Evolutionary conservation across 2,888 invertebrate species (phyloP).

Genomic region (Notodonta dromedarius): DNA sequence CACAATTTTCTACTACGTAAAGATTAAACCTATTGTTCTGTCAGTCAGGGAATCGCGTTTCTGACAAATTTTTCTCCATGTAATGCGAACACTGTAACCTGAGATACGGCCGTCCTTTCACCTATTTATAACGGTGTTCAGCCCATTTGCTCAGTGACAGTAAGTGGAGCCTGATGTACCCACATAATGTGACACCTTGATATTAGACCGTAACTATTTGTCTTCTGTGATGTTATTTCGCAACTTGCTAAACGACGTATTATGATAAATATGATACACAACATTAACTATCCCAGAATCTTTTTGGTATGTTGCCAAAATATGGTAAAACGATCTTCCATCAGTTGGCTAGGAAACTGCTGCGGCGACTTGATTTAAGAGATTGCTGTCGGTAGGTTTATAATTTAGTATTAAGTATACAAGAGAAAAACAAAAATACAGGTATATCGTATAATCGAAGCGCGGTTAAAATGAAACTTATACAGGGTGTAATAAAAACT

Average conservation of each 20-base stretch:
- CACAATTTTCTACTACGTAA: slow-evolving; percentile 62
- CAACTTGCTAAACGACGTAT: slow-evolving; percentile 24
- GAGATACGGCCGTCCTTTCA: slow-evolving; percentile 60
- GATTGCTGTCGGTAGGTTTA: not conserved
- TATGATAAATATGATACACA: slow-evolving; percentile 32
- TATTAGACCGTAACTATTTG: slow-evolving; percentile 34
- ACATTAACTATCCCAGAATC: slow-evolving; percentile 20
- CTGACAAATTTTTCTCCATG: slow-evolving; percentile 68
- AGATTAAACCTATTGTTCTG: slow-evolving; percentile 78
- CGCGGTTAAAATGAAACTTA: no score
- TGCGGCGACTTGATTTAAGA: not conserved
- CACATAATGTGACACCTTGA: slow-evolving; percentile 41
- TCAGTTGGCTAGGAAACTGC: not conserved
- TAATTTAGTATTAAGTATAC: no score
- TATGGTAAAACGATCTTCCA: slow-evolving; percentile 12
- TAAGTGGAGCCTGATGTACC: slow-evolving; percentile 62
- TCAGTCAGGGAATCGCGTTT: slow-evolving; percentile 74
- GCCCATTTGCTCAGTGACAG: slow-evolving; percentile 63
- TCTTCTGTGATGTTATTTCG: slow-evolving; percentile 21
- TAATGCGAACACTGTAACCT: slow-evolving; percentile 64
- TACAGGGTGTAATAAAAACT: no score
- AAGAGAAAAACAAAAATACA: no score
- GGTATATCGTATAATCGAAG: no score
- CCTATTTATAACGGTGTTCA: slow-evolving; percentile 69
- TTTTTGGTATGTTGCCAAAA: slow-evolving; percentile 31